Evolutionary conservation across 2,113 vertebrate species (phyloP).

Genomic region (Rhabdomys dilectus): DNA sequence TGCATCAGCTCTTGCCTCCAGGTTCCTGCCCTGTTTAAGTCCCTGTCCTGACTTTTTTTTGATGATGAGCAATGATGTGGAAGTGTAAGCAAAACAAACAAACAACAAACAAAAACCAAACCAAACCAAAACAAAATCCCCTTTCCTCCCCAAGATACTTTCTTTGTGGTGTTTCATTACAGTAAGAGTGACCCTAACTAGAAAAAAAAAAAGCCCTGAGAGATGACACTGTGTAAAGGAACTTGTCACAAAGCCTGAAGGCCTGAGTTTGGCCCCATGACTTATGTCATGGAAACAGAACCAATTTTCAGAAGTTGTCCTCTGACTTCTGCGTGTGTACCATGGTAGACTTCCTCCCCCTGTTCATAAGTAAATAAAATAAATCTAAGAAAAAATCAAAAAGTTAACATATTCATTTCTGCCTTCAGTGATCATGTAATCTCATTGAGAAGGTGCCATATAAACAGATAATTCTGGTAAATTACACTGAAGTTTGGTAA

Average conservation of each 20-base stretch:
- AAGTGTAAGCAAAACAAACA: background rate
- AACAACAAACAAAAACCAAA: too few species aligned
- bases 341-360: background rate
- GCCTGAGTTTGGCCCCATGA: background rate
- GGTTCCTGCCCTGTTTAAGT: background rate
- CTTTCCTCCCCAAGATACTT: background rate
- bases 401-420: background rate
- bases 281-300: background rate
- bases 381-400: background rate
- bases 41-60: background rate
- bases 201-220: background rate
- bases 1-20: too few species aligned
- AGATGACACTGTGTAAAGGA: background rate
- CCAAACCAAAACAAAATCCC: too few species aligned
- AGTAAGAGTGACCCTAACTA: background rate
- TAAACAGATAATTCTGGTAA: background rate
- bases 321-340: background rate
- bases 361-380: background rate
- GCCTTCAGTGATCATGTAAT: background rate
- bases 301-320: background rate
- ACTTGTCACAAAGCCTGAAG: background rate
- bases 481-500: background rate
- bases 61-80: background rate
- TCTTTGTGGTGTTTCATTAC: background rate
- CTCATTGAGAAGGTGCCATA: background rate